Conservation (phyloP, 2,888 invertebrate genomes). For the Didymodactylos carnosus region DNA sequence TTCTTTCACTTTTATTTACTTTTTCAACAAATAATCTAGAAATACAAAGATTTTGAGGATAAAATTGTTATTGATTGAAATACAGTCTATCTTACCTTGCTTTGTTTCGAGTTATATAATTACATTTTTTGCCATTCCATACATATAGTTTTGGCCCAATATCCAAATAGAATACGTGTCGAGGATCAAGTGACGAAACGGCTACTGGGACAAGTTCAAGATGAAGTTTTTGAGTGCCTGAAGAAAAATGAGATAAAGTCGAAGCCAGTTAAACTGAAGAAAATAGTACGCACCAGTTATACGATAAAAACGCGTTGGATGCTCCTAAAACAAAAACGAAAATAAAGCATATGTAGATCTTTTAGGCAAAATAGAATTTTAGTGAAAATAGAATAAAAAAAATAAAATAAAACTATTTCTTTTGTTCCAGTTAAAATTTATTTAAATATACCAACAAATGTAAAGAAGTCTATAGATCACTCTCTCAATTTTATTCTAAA, state of each 20-base stretch:
- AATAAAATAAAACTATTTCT: too few relatives aligned
- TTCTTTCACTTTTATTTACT: constrained; percentile 91
- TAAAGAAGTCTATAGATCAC: too few relatives aligned
- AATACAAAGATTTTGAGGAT: constrained; percentile 9
- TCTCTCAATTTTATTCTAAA: too few relatives aligned
- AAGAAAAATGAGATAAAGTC: too few relatives aligned
- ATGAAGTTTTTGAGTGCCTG: constrained; percentile 65
- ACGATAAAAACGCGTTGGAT: neutral
- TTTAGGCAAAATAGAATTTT: too few relatives aligned
- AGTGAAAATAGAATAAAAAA: too few relatives aligned
- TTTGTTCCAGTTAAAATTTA: too few relatives aligned
- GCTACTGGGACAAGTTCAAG: constrained; percentile 54
- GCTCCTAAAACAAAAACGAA: neutral
- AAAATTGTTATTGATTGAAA: neutral
- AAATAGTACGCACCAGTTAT: neutral
- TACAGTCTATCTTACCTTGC: constrained; percentile 7
- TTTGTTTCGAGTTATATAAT: constrained; percentile 46
- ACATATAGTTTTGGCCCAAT: constrained; percentile 91
- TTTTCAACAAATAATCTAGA: constrained; percentile 73
- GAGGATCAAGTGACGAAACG: constrained; percentile 56
- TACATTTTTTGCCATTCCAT: constrained; percentile 83
- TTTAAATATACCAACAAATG: too few relatives aligned
- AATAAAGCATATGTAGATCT: too few relatives aligned
- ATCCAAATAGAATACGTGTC: constrained; percentile 95
- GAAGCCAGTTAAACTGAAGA: constrained; percentile 9